Conservation (phyloP, 2,113 vertebrate genomes). For the Galbula dea region DNA sequence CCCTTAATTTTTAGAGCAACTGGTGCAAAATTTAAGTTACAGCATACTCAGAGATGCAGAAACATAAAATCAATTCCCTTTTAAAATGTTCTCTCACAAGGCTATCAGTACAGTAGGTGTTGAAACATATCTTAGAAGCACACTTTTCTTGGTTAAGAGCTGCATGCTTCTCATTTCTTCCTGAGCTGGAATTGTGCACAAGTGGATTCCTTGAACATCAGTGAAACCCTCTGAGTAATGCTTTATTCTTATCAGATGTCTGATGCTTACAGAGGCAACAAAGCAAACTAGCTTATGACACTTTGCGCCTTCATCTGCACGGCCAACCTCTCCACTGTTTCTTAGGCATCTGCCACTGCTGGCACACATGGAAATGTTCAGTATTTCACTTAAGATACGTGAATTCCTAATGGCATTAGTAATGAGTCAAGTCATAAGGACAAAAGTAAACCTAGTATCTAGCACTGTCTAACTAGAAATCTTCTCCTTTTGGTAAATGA, state of each 20-base stretch:
- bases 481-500: background rate
- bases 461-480: background rate
- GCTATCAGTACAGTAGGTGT: background rate
- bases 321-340: background rate
- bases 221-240: background rate
- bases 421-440: background rate
- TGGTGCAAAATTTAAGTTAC: background rate
- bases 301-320: background rate
- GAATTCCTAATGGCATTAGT: background rate
- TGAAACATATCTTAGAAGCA: background rate
- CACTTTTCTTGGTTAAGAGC: background rate
- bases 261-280: background rate
- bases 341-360: background rate
- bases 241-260: background rate
- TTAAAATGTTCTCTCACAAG: background rate
- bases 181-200: background rate
- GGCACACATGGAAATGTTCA: background rate
- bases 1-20: background rate
- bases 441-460: background rate
- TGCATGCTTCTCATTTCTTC: background rate
- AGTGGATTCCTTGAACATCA: background rate
- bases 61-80: background rate
- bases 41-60: background rate
- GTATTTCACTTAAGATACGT: fast-evolving
- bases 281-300: fast-evolving